A percentile compares a stretch with the other conserved stretches of the same genome.
Evolutionary conservation across 2,888 invertebrate species (phyloP).

Genomic region (Drosophila histrio): DNA sequence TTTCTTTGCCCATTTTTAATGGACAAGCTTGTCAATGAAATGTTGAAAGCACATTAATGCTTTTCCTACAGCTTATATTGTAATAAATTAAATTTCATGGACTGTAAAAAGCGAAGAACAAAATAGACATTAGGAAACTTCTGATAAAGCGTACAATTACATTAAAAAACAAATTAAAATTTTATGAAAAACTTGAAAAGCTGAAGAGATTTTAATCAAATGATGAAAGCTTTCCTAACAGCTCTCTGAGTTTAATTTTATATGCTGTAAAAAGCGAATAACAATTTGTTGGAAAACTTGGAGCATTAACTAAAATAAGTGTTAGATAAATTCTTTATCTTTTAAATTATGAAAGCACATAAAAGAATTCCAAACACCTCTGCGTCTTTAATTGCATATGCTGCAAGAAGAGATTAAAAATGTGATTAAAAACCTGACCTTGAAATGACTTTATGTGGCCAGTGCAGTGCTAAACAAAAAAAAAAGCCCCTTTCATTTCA

Average conservation of each 20-base stretch:
- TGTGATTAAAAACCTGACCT: slow-evolving; percentile 21
- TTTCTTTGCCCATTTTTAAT: too few species aligned
- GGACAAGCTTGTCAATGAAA: background rate
- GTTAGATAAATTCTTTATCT: background rate
- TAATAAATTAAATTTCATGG: background rate
- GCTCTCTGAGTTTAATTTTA: background rate
- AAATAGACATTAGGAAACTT: too few species aligned
- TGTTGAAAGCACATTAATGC: background rate
- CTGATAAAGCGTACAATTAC: too few species aligned
- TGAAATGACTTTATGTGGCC: slow-evolving; percentile 28
- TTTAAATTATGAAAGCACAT: background rate
- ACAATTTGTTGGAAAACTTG: too few species aligned
- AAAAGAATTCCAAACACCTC: too few species aligned
- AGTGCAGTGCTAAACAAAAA: background rate
- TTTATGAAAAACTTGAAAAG: too few species aligned
- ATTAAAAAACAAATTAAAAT: too few species aligned
- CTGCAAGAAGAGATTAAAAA: background rate
- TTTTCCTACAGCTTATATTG: too few species aligned
- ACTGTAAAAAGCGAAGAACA: too few species aligned
- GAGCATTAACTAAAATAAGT: background rate
- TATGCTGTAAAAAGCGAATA: background rate
- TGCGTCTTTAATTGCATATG: background rate
- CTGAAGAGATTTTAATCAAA: too few species aligned
- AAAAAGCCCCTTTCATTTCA: slow-evolving; percentile 28
- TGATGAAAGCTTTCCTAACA: background rate